Evolutionary conservation across 2,797 vertebrate species (phyloP).

Genomic region (Cheirogaleus major): DNA sequence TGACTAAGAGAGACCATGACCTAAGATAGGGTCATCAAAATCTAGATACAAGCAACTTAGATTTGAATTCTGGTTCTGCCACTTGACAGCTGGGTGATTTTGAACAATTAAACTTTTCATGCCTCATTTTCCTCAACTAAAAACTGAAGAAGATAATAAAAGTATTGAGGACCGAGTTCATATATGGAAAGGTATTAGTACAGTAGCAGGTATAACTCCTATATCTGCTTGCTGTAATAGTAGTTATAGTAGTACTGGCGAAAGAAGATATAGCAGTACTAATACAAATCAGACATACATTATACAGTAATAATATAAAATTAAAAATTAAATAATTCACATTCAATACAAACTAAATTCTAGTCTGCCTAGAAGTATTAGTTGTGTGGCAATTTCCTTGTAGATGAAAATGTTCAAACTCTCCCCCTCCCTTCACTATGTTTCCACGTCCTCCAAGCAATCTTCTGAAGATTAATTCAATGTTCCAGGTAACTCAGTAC

Average conservation of each 20-base stretch:
- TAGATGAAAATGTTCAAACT: slow-evolving; percentile 26
- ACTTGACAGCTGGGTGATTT: neutral
- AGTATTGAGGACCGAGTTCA: neutral
- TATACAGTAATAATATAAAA: neutral
- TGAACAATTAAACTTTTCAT: neutral
- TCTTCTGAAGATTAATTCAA: slow-evolving; percentile 39
- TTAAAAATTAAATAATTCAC: neutral
- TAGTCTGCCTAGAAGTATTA: neutral
- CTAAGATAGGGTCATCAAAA: neutral
- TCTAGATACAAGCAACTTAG: neutral
- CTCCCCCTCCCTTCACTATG: neutral
- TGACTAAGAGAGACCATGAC: neutral
- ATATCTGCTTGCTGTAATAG: neutral
- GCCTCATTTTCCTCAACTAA: neutral
- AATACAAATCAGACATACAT: neutral
- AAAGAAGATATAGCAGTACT: neutral
- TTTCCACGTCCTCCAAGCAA: neutral
- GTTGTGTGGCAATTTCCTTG: neutral
- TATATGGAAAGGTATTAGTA: neutral
- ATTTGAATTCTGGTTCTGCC: slow-evolving; percentile 2
- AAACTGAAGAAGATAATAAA: neutral
- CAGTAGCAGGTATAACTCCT: neutral
- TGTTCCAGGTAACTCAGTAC: slow-evolving; percentile 14
- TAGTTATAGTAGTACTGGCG: neutral
- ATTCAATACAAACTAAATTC: neutral